phyloP scores from a whole-genome alignment of 2,888 invertebrate species.

The Volucella zonaria region DNA sequence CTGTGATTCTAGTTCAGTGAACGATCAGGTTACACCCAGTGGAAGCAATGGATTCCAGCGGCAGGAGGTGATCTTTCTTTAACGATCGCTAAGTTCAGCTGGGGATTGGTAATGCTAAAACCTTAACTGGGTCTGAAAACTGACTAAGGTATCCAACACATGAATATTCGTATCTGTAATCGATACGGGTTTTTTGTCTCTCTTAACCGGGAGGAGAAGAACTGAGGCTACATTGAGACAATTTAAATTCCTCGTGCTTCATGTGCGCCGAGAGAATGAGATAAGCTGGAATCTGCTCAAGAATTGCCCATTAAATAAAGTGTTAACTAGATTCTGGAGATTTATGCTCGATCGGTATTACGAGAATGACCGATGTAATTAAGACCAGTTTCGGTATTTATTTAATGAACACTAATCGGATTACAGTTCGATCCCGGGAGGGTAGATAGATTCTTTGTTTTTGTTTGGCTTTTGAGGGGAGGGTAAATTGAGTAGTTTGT shows the following conservation, averaged over 20 bases:
- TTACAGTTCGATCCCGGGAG: neutral
- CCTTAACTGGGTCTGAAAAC: conserved; percentile 7
- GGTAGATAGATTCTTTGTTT: neutral
- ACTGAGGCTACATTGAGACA: conserved; percentile 13
- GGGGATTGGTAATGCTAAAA: conserved; percentile 19
- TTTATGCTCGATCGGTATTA: conserved; percentile 46
- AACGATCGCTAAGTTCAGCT: conserved; percentile 38
- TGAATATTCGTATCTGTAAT: conserved; percentile 33
- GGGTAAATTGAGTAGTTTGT: conserved; percentile 61
- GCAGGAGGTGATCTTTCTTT: conserved; percentile 28
- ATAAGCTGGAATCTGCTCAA: conserved; percentile 2
- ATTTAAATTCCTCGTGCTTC: conserved; percentile 55
- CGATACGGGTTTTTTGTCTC: conserved; percentile 45
- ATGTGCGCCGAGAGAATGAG: neutral
- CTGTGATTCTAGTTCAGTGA: conserved; percentile 55
- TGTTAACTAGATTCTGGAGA: conserved; percentile 51
- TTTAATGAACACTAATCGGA: conserved; percentile 58
- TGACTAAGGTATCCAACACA: neutral
- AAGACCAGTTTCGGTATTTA: conserved; percentile 53
- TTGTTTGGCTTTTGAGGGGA: conserved; percentile 40
- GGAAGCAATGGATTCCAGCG: conserved; percentile 10
- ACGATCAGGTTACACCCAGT: conserved; percentile 51
- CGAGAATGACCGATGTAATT: conserved; percentile 54
- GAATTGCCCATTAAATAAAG: conserved; percentile 51
- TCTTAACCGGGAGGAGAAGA: neutral